Conservation (phyloP, 2,113 vertebrate genomes). For the Agapornis roseicollis region DNA sequence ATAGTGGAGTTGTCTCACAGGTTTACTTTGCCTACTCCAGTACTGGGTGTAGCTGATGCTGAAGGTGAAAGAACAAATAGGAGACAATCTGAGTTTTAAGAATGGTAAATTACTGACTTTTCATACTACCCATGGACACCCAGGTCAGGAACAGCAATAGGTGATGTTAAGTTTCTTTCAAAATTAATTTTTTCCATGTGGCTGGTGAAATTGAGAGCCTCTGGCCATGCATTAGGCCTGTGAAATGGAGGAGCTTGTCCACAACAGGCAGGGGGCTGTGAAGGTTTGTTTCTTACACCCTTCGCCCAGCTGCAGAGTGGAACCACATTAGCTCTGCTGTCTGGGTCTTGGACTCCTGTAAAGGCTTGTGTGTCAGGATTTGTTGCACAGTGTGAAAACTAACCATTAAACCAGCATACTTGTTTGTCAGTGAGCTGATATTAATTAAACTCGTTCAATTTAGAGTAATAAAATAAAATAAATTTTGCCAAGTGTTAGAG, state of each 20-base stretch:
- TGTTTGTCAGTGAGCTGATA: slow-evolving; percentile 40
- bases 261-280: neutral
- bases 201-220: neutral
- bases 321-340: neutral
- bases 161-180: neutral
- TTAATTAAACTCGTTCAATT: slow-evolving; percentile 42
- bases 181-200: neutral
- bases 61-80: neutral
- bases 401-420: neutral
- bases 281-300: neutral
- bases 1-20: neutral
- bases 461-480: slow-evolving; percentile 43
- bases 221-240: neutral
- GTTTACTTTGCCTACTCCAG: neutral
- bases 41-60: neutral
- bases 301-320: neutral
- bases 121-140: neutral
- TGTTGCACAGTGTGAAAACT: slow-evolving; percentile 39
- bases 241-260: neutral
- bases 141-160: neutral
- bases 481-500: slow-evolving; percentile 19
- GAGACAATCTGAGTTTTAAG: neutral
- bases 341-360: neutral
- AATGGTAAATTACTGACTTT: neutral
- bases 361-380: slow-evolving; percentile 11